Evolutionary conservation across 2,113 vertebrate species (phyloP).

Genomic region (Pachypanchax playfairii): DNA sequence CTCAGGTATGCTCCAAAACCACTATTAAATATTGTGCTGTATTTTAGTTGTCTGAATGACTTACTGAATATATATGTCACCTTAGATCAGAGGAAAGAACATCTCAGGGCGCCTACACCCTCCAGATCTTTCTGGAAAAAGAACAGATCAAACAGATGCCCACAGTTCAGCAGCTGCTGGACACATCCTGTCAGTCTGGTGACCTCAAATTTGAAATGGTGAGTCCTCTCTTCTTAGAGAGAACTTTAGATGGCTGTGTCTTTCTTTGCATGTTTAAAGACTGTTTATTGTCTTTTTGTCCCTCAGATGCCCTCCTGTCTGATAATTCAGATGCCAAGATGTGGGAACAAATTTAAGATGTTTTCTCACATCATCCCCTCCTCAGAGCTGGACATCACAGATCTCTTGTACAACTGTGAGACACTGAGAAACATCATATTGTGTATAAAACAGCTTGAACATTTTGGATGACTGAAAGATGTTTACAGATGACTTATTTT

Average conservation of each 20-base stretch:
- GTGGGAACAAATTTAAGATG: conserved; percentile 85
- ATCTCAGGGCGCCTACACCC: conserved; percentile 78
- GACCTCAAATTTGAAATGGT: conserved; percentile 83
- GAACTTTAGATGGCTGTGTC: background rate
- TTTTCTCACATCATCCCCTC: conserved; percentile 83
- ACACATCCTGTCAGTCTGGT: conserved; percentile 78
- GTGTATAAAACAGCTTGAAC: too few species aligned
- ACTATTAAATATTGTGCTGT: background rate
- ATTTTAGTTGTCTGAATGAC: background rate
- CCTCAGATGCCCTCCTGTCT: conserved; percentile 79
- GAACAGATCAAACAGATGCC: conserved; percentile 74
- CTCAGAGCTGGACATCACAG: conserved; percentile 81
- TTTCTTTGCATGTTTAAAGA: background rate
- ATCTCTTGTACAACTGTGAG: conserved; percentile 80
- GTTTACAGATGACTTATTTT: background rate
- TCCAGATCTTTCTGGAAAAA: conserved; percentile 83
- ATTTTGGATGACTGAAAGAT: background rate
- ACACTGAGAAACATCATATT: too few species aligned
- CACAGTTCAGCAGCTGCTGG: conserved; percentile 81
- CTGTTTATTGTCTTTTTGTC: background rate
- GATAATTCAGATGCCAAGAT: conserved; percentile 85
- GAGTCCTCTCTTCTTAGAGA: conserved; percentile 1
- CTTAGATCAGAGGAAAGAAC: conserved; percentile 71
- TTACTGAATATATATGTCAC: conserved; percentile 1
- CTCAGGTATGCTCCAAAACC: conserved; percentile 67